phyloP scores from a whole-genome alignment of 2,113 vertebrate species.

The Lathamus discolor region DNA sequence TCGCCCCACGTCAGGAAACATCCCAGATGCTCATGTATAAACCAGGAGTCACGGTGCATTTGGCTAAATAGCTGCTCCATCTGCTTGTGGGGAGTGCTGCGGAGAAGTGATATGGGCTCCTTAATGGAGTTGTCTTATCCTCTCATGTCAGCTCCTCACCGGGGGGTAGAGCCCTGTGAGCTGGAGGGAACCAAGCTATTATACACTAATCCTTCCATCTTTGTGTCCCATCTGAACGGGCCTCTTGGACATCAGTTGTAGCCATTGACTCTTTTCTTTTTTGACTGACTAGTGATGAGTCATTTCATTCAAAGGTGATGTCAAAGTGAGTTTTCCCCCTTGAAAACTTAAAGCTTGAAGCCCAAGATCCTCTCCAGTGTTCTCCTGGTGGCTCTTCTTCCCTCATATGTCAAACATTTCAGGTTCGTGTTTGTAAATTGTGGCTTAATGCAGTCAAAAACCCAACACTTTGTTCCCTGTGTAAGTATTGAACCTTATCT shows the following conservation, averaged over 20 bases:
- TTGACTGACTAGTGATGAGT: not conserved
- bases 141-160: slow-evolving; percentile 16
- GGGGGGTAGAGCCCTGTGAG: not conserved
- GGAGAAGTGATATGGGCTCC: slow-evolving; percentile 10
- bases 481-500: slow-evolving; percentile 40
- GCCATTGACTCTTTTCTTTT: not conserved
- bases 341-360: fast-evolving
- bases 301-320: not conserved
- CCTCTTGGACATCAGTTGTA: not conserved
- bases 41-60: slow-evolving; percentile 60
- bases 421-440: slow-evolving; percentile 33
- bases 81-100: slow-evolving; percentile 45
- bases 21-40: slow-evolving; percentile 63
- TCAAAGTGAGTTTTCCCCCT: not conserved
- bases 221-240: not conserved
- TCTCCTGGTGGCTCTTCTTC: not conserved
- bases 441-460: slow-evolving; percentile 21
- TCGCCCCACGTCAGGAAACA: slow-evolving; percentile 45
- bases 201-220: slow-evolving; percentile 10
- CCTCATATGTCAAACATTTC: slow-evolving; percentile 41
- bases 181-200: not conserved
- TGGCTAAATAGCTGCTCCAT: slow-evolving; percentile 61
- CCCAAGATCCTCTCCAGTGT: not conserved
- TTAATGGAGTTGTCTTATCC: slow-evolving; percentile 59
- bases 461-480: not conserved